Conservation (phyloP, 2,113 vertebrate species). For the Notothenia rossii region DNA sequence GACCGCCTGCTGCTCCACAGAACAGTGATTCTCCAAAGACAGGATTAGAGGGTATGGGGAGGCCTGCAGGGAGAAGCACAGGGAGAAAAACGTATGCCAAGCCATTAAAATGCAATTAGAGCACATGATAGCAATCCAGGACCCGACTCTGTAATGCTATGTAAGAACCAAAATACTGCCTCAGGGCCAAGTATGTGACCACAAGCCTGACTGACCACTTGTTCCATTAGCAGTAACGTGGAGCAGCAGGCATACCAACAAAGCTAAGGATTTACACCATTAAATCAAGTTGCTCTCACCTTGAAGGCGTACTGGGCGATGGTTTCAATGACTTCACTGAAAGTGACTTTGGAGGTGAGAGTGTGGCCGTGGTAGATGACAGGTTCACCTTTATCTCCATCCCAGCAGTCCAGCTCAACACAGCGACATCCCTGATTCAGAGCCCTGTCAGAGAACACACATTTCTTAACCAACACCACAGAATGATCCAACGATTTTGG, state of each 20-base stretch:
- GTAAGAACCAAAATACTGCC: slow-evolving; percentile 30
- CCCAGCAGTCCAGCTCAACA: slow-evolving; percentile 98
- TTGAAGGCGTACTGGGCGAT: slow-evolving; percentile 92
- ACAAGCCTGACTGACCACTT: slow-evolving; percentile 23
- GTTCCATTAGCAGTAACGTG: slow-evolving; percentile 19
- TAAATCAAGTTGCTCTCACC: slow-evolving; percentile 66
- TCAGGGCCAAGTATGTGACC: slow-evolving; percentile 23
- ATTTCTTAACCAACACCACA: not conserved
- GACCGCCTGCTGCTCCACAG: slow-evolving; percentile 92
- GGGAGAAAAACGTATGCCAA: slow-evolving; percentile 11
- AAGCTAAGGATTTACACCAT: slow-evolving; percentile 12
- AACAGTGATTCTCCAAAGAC: slow-evolving; percentile 97
- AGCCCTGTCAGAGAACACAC: slow-evolving; percentile 81
- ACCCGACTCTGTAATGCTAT: not conserved
- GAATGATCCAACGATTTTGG: not conserved
- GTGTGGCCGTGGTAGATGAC: slow-evolving; percentile 95
- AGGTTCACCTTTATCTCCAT: slow-evolving; percentile 92
- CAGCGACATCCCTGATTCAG: slow-evolving; percentile 94
- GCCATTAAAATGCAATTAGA: slow-evolving; percentile 38
- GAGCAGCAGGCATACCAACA: not conserved
- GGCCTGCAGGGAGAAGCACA: slow-evolving; percentile 73
- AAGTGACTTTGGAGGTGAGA: slow-evolving; percentile 94
- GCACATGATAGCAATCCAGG: slow-evolving; percentile 9
- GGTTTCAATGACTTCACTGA: slow-evolving; percentile 92
- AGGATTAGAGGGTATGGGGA: slow-evolving; percentile 94